Evolutionary conservation across 2,888 invertebrate genomes (phyloP), one percentile per base, ranked within the genome.

Genomic region (Venusia cambrica): DNA sequence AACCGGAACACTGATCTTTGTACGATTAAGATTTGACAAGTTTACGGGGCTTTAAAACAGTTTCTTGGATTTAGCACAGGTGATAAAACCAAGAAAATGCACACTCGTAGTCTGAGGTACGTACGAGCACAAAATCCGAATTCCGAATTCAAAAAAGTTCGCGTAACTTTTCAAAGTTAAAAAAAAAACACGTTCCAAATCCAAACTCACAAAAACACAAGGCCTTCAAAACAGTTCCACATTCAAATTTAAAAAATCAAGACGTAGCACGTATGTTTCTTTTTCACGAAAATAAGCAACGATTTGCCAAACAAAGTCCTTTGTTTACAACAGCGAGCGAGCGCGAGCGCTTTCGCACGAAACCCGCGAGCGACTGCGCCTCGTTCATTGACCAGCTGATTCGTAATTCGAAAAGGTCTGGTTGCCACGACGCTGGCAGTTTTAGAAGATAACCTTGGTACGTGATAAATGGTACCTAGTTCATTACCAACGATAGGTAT

Each of bases 311-410:
- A 26, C 35, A 40, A 35, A 43, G 37, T 37, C 17, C 26, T 39
- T 48, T 43, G 37, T 37, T 39, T 40, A 16, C 19, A n/a, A n/a
- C n/a, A 5, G 13, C 7, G 5, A 15, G 3, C 4, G 18, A 19
- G 14, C 21, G 31, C 29, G 12, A 24, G 25, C 29, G 34, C 17
- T 17, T 25, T 34, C 30, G 29, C 25, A 34, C 17, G 21, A 32
- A 32, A 12, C 34, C 29, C 10, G 27, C 37, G 36, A 34, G 14
- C 20, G 32, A 38, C 40, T 30, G 36, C 19, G 41, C 29, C 21
- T 12, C 37, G 44, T 48, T 53, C 47, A 38, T 30, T 38, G 51
- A 48, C 55, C 44, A 49, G 38, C 42, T 34, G 33, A 41, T 49
- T 45, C 38, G 39, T 34, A 32, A 41, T 49, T 45, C 38, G 39